Evolutionary conservation across 2,888 invertebrate species (phyloP), one percentile per base, ranked within the genome.

Genomic region (Orthonychiurus folsomi): DNA sequence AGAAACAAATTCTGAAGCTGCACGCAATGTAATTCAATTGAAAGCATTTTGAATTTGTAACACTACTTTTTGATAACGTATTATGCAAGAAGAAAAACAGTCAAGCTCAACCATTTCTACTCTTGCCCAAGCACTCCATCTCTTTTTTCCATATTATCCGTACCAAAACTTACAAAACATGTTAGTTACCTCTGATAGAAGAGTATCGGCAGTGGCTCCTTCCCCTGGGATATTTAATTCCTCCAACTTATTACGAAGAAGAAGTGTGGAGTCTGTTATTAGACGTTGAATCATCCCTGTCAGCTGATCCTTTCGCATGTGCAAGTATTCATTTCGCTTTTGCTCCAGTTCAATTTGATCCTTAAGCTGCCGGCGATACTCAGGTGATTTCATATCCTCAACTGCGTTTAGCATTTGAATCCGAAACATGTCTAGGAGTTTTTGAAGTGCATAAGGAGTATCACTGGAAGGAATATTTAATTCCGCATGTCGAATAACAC

Each of bases 211-310:
- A 9, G 70, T 71, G 3, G 72, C 72, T 55, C 65, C 67, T 61
- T 73, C 73, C 12, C 68, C 68, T 18, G 67, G 69, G 63, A 73
- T 73, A 64, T 68, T 92, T 71, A 96, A 81, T 79, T 95, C 94
- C 73, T 86, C 87, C 86, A 95, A 89, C 67, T 94, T 83, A 54
- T 88, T 86, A 77, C 93, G 91, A 50, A 95, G 80, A 70, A 93
- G 80, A 27, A 87, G 87, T 20, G 93, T 91, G 75, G 94, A 93
- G 77, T 95, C 94, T 74, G 89, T 89, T 69, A 93, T 92, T 67
- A 96, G 80, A 65, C 90, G 88, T 76, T 87, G 88, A 68, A 95
- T 93, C 80, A 94, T 93, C 76, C 92, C 92, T 75, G 94, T 93
- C 72, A 95, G 79, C 77, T 93, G 91, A n/a, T 87, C 87, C 53